These are phyloP conservation scores for Watsonalla binaria DNA, from an alignment of 2,888 invertebrate species.

Conservation along the genomic window DNA sequence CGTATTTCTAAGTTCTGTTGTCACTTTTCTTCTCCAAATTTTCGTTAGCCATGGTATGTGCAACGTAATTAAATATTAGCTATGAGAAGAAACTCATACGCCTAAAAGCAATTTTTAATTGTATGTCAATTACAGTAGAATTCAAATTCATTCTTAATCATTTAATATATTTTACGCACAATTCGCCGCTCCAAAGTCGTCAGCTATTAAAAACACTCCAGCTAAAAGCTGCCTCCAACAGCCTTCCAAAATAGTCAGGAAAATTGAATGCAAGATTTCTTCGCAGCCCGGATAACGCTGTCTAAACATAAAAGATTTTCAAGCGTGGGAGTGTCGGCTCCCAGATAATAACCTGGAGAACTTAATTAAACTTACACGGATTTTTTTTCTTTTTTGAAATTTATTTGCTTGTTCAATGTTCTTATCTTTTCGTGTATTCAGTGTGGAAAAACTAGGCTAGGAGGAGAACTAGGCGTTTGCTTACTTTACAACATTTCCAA, in stretches of 20 bases:
- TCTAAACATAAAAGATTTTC: slow-evolving; percentile 21
- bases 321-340: slow-evolving; percentile 18
- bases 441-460: too few relatives aligned
- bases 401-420: not conserved
- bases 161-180: too few relatives aligned
- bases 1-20: too few relatives aligned
- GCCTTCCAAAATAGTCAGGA: not conserved
- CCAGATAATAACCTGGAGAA: slow-evolving; percentile 33
- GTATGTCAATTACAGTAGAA: too few relatives aligned
- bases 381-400: not conserved
- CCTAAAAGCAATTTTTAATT: too few relatives aligned
- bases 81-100: too few relatives aligned
- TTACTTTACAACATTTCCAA: too few relatives aligned
- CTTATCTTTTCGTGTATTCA: not conserved
- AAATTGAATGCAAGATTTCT: slow-evolving; percentile 1
- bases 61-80: too few relatives aligned
- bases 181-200: not conserved
- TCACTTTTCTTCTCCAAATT: too few relatives aligned
- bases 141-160: too few relatives aligned
- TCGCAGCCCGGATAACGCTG: slow-evolving; percentile 20
- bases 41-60: too few relatives aligned
- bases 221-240: not conserved
- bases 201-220: not conserved
- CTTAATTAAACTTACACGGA: slow-evolving; percentile 40
- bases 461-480: too few relatives aligned